These are phyloP conservation scores for Xenops minutus DNA, from an alignment of 2,797 vertebrate species.

Conservation along the genomic window DNA sequence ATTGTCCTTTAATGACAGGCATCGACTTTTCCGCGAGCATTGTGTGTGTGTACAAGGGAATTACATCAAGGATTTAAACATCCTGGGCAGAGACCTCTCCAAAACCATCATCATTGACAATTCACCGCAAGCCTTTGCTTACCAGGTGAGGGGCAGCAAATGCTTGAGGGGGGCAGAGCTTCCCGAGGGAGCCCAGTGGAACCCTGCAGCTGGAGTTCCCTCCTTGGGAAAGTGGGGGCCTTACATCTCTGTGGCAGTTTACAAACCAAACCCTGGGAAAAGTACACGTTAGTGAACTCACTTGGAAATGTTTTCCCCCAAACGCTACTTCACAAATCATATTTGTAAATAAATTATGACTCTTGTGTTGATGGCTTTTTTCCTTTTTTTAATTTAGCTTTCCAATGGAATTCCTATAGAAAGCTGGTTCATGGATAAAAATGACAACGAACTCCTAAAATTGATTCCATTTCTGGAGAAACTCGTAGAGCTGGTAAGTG, in stretches of 20 bases:
- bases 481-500: slow-evolving; percentile 94
- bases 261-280: background rate
- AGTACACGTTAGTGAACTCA: background rate
- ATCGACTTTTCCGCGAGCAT: slow-evolving; percentile 96
- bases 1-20: slow-evolving; percentile 76
- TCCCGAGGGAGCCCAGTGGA: background rate
- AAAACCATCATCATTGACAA: slow-evolving; percentile 99
- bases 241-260: no score
- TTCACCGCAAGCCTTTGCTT: slow-evolving; percentile 99
- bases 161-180: background rate
- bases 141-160: slow-evolving; percentile 83
- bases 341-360: background rate
- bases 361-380: background rate
- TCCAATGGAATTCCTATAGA: slow-evolving; percentile 99
- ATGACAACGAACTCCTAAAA: slow-evolving; percentile 97
- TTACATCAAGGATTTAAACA: slow-evolving; percentile 99
- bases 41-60: slow-evolving; percentile 99
- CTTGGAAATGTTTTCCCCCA: background rate
- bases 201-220: background rate
- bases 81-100: slow-evolving; percentile 96
- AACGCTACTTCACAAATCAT: background rate
- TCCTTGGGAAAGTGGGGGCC: background rate
- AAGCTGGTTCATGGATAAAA: slow-evolving; percentile 99
- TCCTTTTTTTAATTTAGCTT: slow-evolving; percentile 77
- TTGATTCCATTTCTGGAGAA: slow-evolving; percentile 98